A percentile compares a stretch with the other conserved stretches of the same genome.
Conservation (phyloP, 2,888 invertebrate species). For the Tetranychus truncatus region DNA sequence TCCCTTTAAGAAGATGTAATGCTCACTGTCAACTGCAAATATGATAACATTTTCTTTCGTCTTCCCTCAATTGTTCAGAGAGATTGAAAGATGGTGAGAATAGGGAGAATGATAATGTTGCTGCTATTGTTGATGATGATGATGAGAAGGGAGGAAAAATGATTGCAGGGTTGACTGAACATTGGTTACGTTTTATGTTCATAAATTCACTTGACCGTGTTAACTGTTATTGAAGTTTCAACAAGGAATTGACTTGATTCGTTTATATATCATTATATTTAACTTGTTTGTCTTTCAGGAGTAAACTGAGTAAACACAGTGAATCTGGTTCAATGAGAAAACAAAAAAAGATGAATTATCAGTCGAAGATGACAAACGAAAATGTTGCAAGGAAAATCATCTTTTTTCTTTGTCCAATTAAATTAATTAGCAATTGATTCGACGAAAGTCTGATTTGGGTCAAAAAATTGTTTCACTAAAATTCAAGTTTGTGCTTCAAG, state of each 20-base stretch:
- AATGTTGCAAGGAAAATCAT: neutral
- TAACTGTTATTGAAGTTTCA: neutral
- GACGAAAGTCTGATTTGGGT: conserved; percentile 29
- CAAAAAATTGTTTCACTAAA: too few relatives aligned
- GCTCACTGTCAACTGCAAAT: neutral
- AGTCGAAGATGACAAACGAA: neutral
- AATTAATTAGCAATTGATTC: too few relatives aligned
- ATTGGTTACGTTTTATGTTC: neutral
- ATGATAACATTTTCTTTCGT: neutral
- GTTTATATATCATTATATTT: neutral
- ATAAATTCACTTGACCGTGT: neutral
- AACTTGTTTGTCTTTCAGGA: neutral
- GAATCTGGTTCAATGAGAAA: too few relatives aligned
- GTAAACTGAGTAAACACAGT: neutral
- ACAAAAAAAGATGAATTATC: neutral
- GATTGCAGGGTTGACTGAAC: neutral
- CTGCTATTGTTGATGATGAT: neutral
- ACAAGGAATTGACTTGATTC: neutral
- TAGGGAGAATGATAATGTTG: neutral
- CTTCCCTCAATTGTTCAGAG: neutral
- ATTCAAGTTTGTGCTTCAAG: too few relatives aligned
- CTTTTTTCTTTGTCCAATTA: too few relatives aligned
- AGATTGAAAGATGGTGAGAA: neutral
- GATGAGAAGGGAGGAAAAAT: neutral
- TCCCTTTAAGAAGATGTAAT: neutral